Percentiles rank a stretch among this genome's conserved stretches.
Evolutionary conservation across 2,888 invertebrate genomes (phyloP).

Genomic region (Drosophila peninsularis): DNA sequence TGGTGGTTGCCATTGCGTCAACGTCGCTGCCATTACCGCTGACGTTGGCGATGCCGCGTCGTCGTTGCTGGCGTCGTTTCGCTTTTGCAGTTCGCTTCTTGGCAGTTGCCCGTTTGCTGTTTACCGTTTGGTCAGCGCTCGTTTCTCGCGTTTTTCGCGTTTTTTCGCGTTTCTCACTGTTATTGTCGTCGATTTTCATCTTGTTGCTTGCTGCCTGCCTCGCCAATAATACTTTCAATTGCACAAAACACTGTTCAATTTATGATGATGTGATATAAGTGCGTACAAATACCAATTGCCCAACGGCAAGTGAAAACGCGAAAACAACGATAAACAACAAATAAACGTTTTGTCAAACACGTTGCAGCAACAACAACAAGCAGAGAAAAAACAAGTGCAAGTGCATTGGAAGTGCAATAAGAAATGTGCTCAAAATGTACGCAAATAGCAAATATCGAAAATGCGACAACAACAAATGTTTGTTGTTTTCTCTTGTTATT

Average conservation of each 20-base stretch:
- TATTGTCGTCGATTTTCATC: constrained; percentile 3
- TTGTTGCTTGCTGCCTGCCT: constrained; percentile 5
- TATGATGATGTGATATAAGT: constrained; percentile 56
- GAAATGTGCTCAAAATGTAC: constrained; percentile 79
- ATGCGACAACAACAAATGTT: constrained; percentile 21
- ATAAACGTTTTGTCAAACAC: constrained; percentile 20
- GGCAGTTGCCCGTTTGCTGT: constrained; percentile 75
- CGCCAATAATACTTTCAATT: constrained; percentile 32
- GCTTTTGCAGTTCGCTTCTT: constrained; percentile 65
- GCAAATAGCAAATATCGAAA: constrained; percentile 57
- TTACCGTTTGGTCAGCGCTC: constrained; percentile 66
- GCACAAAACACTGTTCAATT: constrained; percentile 32
- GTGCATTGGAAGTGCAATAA: constrained; percentile 60
- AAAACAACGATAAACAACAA: constrained; percentile 4
- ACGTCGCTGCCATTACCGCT: constrained; percentile 39
- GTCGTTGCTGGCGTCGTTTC: constrained; percentile 56
- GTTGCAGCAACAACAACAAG: constrained; percentile 7
- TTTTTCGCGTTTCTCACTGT: constrained; percentile 32
- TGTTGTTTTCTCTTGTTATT: constrained; percentile 26
- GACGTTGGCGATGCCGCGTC: constrained; percentile 11
- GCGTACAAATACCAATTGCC: constrained; percentile 23
- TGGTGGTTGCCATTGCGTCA: constrained; percentile 55
- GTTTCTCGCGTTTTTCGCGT: constrained; percentile 46
- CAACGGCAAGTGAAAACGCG: constrained; percentile 2
- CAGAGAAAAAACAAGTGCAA: constrained; percentile 14